phyloP scores from a whole-genome alignment of 2,113 vertebrate species.

The Myrmophylax atrothorax region DNA sequence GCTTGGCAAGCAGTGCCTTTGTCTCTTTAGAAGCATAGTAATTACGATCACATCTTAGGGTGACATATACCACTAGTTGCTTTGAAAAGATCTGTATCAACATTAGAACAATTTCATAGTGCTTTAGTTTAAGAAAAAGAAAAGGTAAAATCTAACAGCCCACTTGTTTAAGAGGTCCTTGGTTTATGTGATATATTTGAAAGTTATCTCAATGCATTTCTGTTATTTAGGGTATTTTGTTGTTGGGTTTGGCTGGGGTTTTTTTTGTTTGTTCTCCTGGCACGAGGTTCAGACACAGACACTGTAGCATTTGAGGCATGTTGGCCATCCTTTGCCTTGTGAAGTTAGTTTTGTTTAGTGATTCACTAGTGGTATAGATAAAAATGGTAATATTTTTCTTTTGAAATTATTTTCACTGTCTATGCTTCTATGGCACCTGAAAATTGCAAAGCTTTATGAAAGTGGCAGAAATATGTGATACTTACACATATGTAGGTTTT shows the following conservation, averaged over 20 bases:
- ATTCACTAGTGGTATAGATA: not conserved
- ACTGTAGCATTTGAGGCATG: constrained; percentile 23
- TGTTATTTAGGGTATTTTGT: not conserved
- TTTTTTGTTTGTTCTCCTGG: not conserved
- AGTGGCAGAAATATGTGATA: not conserved
- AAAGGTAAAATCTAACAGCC: not conserved
- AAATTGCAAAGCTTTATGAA: constrained; percentile 40
- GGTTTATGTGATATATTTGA: not conserved
- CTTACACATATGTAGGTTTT: not conserved
- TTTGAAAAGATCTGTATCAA: not conserved
- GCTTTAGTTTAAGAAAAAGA: not conserved
- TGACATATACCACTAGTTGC: constrained; percentile 39
- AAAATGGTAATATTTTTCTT: constrained; percentile 43
- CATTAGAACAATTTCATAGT: not conserved
- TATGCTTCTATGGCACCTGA: constrained; percentile 39
- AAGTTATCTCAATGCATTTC: not conserved
- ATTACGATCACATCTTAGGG: not conserved
- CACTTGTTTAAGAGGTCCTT: not conserved
- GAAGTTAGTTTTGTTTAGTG: constrained; percentile 53
- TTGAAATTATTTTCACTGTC: constrained; percentile 47
- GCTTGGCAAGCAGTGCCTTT: not conserved
- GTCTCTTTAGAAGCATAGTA: not conserved
- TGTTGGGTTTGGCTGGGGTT: not conserved
- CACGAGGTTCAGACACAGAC: constrained; percentile 16
- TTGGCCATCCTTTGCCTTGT: not conserved